These are phyloP conservation scores for Agelastica alni DNA, from an alignment of 2,888 invertebrate genomes.

Conservation along the genomic window DNA sequence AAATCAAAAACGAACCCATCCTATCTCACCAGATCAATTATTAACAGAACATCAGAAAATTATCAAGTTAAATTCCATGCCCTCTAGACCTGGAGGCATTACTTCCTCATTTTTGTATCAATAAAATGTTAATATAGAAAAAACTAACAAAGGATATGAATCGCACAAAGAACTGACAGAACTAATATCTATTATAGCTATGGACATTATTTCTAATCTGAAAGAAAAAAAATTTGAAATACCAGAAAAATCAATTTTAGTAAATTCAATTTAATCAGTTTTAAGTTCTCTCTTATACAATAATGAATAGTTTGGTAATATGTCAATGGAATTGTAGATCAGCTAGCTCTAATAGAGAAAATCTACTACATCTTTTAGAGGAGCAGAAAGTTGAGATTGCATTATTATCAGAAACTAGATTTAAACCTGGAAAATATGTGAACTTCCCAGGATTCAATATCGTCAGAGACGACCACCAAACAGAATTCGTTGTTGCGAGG, in stretches of 20 bases:
- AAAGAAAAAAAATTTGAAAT: neutral
- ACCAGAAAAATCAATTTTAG: neutral
- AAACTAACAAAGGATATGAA: neutral
- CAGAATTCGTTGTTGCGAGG: no score
- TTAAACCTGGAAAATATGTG: constrained; percentile 8
- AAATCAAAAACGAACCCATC: neutral
- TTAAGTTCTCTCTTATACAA: constrained; percentile 2
- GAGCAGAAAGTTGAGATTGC: constrained; percentile 11
- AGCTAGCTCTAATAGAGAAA: constrained; percentile 11
- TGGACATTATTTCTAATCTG: neutral
- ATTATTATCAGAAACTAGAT: constrained; percentile 14
- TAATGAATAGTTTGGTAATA: constrained; percentile 3
- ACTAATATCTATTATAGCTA: neutral
- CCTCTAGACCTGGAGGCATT: neutral
- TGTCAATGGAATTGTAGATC: constrained; percentile 14
- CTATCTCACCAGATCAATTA: neutral
- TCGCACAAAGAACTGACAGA: neutral
- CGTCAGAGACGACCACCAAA: neutral
- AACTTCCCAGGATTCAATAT: constrained; percentile 3
- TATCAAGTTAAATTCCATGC: neutral
- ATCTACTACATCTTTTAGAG: constrained; percentile 4
- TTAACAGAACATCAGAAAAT: constrained; percentile 1
- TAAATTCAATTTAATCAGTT: neutral
- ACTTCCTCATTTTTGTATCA: neutral
- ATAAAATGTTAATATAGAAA: neutral